Base-by-base conservation (phyloP, 1,140 invertebrate species). In the Tribolium castaneum region DNA sequence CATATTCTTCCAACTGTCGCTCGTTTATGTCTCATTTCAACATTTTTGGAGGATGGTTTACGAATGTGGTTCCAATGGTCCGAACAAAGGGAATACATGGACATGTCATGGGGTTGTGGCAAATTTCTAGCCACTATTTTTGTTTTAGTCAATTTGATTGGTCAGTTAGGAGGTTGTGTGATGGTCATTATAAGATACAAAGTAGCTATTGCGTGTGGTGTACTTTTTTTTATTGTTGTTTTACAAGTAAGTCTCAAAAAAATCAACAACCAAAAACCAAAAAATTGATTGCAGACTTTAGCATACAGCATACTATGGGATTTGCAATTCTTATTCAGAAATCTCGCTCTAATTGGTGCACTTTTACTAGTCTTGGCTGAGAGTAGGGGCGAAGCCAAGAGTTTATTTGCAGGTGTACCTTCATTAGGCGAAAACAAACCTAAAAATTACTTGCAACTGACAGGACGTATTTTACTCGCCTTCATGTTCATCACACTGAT, bases 21-120 rank as follows among this genome's bases (percentile, higher is more conserved):
- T 2, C 91, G 98, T 77, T 88, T 99, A 39, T 99, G 98, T 87
- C 91, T 99, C n/a, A 98, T 99, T 82, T 97, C 97, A 76, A 99
- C 99, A 82, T 99, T 99, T 89, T 90, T 99, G 25, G 99, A 99
- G 90, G 99, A 99, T 92, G 99, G 99, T 0, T 90, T 99, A 45
- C 92, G 99, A 78, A 99, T 99, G 99, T 99, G 96, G 93, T 94
- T 96, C 83, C 99, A 99, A 88, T 99, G 99, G 98, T 92, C 92
- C 34, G 97, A 99, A 85, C 99, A 99, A 86, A 90, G 97, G 34
- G 97, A 99, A 84, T 99, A 99, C 85, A 99, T 99, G 96, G 93
- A 98, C 85, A 93, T 96, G 87, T 97, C 96, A 2, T 99, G 98
- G 98, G 92, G 94, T n/a, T 99, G 98, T 90, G 98, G 98, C 2